A percentile compares a stretch with the other conserved stretches of the same genome.
phyloP scores from a whole-genome alignment of 1,140 invertebrate species.

The Bombus consobrinus region DNA sequence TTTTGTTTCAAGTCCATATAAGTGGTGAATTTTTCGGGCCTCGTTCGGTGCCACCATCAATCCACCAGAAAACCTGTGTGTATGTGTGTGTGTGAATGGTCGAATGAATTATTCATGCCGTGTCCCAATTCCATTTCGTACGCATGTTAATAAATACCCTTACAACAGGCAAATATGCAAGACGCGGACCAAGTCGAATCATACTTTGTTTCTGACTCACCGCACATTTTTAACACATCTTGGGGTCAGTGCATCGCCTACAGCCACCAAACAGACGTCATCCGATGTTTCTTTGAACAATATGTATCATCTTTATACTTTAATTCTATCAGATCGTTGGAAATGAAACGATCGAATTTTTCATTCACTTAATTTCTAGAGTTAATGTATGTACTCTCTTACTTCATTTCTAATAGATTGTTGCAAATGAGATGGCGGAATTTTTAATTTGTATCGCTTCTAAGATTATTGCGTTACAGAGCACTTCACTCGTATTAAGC shows the following conservation, averaged over 20 bases:
- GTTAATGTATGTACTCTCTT: too few species aligned
- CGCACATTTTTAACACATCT: slow-evolving; percentile 3
- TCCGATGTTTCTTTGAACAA: not conserved
- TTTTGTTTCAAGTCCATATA: not conserved
- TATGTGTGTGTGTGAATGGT: not conserved
- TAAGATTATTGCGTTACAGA: too few species aligned
- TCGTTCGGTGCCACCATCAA: not conserved
- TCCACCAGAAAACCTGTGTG: not conserved
- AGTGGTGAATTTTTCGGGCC: not conserved
- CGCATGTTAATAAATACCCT: slow-evolving; percentile 33
- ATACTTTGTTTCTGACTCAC: slow-evolving; percentile 20
- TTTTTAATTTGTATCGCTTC: too few species aligned
- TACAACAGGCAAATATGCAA: slow-evolving; percentile 20
- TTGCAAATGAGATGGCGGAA: too few species aligned
- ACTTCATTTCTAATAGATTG: too few species aligned
- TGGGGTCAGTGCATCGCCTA: not conserved
- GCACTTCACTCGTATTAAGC: too few species aligned
- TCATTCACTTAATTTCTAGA: not conserved
- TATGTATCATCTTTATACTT: not conserved
- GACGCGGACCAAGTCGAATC: not conserved
- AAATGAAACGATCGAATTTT: not conserved
- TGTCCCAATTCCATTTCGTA: slow-evolving; percentile 31
- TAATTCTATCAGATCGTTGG: not conserved
- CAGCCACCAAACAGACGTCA: not conserved
- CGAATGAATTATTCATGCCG: slow-evolving; percentile 16